Evolutionary conservation across 92 coral and sea anemone species (phyloP), one percentile per base, ranked within the genome.

Genomic region (Bergia puertoricense): DNA sequence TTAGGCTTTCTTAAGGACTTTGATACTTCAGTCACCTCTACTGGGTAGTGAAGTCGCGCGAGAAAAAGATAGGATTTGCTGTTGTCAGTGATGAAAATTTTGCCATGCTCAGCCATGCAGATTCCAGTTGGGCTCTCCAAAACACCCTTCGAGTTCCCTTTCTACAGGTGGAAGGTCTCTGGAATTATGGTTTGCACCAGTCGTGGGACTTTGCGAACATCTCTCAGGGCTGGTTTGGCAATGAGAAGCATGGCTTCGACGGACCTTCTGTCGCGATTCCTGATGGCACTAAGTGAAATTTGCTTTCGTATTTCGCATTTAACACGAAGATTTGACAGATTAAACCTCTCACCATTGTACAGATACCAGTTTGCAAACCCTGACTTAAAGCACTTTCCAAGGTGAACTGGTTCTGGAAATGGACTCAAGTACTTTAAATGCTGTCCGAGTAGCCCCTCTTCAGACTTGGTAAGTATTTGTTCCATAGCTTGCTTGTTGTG

Each of bases 401-500:
- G 88, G 72, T 88, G 93, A n/a, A 90, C 90, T 82, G 90, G 73
- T 90, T 90, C 88, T 16, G 90, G 93, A 5, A 86, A n/a, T 10
- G 90, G 88, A 45, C 48, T 41, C 10, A 87, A 44, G 54, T 43
- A 81, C 85, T 87, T 80, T 18, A 81, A 38, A 1, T 86, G 59
- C 23, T 81, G 82, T 2, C 2, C 74, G 11, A 86, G 77, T 88
- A 41, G 39, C 54, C 86, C 83, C 40, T 42, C 77, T 79, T 88
- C 79, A 39, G 92, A 86, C 50, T 59, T 85, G 23, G 41, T 56
- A 4, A 71, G 0, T 0, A 90, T 41, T 81, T 74, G 14, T 20
- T 90, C 90, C 90, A 90, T 90, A 45, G 92, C 92, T 72, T 90
- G 90, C 85, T 86, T 90, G 90, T 90, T 90, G 43, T n/a, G 22